Percentiles rank a stretch among this genome's conserved stretches.
These are phyloP conservation scores for Mythimna vitellina DNA, from an alignment of 2,888 invertebrate species.

Conservation along the genomic window DNA sequence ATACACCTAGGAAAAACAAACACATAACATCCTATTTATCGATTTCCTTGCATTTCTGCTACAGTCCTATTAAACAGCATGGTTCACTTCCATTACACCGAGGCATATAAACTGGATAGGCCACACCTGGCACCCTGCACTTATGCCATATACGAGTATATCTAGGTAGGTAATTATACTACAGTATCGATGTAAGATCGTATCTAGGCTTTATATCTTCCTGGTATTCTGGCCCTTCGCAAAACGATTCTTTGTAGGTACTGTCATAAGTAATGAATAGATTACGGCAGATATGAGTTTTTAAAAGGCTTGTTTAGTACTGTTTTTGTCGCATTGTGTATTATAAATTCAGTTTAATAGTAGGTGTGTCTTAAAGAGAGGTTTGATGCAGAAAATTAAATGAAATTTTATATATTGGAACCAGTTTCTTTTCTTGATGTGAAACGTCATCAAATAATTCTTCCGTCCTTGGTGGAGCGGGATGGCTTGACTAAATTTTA, in stretches of 20 bases:
- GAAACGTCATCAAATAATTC: too few species aligned
- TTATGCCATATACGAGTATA: not conserved
- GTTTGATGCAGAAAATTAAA: not conserved
- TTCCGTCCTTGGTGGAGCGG: too few species aligned
- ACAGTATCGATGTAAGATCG: slow-evolving; percentile 12
- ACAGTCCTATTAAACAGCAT: slow-evolving; percentile 12
- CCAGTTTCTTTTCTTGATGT: too few species aligned
- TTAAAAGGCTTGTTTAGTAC: slow-evolving; percentile 8
- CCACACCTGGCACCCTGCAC: slow-evolving; percentile 44
- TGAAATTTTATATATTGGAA: too few species aligned
- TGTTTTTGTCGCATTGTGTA: not conserved
- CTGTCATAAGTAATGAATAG: not conserved
- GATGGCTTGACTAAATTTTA: too few species aligned
- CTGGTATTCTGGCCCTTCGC: slow-evolving; percentile 15
- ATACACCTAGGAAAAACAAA: not conserved
- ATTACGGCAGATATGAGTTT: slow-evolving; percentile 13
- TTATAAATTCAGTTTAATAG: not conserved
- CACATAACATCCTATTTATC: not conserved
- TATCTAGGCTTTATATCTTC: slow-evolving; percentile 33
- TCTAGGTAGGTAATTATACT: slow-evolving; percentile 3
- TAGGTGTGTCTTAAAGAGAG: too few species aligned
- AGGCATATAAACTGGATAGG: slow-evolving; percentile 33
- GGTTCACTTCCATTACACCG: slow-evolving; percentile 22
- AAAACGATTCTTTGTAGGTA: not conserved
- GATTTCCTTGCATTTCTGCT: slow-evolving; percentile 20